These are phyloP conservation scores for Chymomyza costata DNA, from an alignment of 1,140 invertebrate genomes.

Conservation along the genomic window DNA sequence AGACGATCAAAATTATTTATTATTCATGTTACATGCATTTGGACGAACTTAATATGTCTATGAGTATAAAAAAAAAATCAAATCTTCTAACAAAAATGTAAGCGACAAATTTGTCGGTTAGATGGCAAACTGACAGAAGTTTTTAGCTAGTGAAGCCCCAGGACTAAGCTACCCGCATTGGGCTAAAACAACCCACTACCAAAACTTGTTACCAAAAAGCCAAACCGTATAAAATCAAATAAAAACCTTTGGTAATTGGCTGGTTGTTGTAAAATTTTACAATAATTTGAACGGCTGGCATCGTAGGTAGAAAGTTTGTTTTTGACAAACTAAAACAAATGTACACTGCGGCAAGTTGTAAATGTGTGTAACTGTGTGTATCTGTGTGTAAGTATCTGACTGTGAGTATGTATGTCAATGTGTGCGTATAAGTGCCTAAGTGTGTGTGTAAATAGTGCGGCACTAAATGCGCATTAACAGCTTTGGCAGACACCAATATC, in stretches of 20 bases:
- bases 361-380: constrained; percentile 6
- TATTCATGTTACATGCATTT: too few species aligned
- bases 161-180: constrained; percentile 23
- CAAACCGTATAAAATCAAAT: constrained; percentile 59
- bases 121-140: background rate
- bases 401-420: constrained; percentile 5
- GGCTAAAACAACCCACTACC: constrained; percentile 20
- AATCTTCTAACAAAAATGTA: too few species aligned
- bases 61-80: too few species aligned
- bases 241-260: constrained; percentile 54
- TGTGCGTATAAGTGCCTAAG: constrained; percentile 1
- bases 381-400: background rate
- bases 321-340: constrained; percentile 56
- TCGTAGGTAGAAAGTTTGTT: constrained; percentile 53
- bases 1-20: too few species aligned
- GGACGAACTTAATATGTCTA: too few species aligned
- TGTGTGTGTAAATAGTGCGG: constrained; percentile 34
- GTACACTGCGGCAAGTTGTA: constrained; percentile 1
- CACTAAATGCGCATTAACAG: constrained; percentile 58
- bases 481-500: constrained; percentile 37
- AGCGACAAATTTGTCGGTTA: too few species aligned
- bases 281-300: constrained; percentile 43
- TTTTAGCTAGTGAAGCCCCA: too few species aligned
- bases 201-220: constrained; percentile 53
- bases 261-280: constrained; percentile 55